Conservation (phyloP, 2,888 invertebrate species). For the Cerceris ruficornis region DNA sequence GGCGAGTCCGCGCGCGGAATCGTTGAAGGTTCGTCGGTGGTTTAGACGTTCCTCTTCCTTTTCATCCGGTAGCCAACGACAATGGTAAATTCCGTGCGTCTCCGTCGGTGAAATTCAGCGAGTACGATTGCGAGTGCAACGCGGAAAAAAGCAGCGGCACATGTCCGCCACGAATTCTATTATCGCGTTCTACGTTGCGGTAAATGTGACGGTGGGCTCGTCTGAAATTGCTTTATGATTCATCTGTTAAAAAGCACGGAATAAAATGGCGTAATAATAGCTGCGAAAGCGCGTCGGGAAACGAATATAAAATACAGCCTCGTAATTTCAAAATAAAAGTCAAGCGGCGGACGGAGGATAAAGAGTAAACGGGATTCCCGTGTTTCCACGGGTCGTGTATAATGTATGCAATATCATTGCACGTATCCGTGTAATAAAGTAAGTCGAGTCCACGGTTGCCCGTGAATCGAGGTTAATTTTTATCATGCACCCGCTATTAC, state of each 20-base stretch:
- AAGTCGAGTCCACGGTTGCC: neutral
- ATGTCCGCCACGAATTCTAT: slow-evolving; percentile 32
- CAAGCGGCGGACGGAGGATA: neutral
- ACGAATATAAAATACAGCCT: slow-evolving; percentile 26
- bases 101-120: neutral
- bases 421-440: slow-evolving; percentile 37
- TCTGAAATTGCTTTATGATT: slow-evolving; percentile 48
- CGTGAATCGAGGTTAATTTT: slow-evolving; percentile 55
- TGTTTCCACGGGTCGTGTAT: slow-evolving; percentile 6
- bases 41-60: too few relatives aligned
- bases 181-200: slow-evolving; percentile 29
- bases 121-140: neutral
- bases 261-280: slow-evolving; percentile 45
- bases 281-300: slow-evolving; percentile 24
- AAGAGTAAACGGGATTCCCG: slow-evolving; percentile 16
- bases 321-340: slow-evolving; percentile 41
- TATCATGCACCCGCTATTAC: slow-evolving; percentile 24
- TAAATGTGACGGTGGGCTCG: slow-evolving; percentile 21
- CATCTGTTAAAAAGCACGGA: slow-evolving; percentile 41
- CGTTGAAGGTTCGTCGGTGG: too few relatives aligned
- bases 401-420: slow-evolving; percentile 34
- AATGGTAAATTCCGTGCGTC: neutral
- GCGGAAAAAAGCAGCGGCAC: neutral
- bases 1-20: too few relatives aligned
- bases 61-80: neutral